These are phyloP conservation scores for Pandemis cinnamomeana DNA, from an alignment of 2,888 invertebrate species.

Conservation along the genomic window DNA sequence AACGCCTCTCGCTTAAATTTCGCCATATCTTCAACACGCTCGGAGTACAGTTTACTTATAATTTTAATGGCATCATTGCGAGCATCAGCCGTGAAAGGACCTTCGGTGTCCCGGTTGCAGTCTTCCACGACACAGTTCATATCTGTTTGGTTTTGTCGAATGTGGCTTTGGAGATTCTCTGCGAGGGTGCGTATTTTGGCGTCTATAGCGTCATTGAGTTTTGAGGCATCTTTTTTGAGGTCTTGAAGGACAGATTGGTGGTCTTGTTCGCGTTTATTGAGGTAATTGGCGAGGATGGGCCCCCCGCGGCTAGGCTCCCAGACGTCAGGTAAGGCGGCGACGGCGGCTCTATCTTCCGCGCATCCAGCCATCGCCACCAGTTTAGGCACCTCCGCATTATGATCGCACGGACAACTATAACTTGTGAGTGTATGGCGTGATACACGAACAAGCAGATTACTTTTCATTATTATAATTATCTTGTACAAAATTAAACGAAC, in stretches of 20 bases:
- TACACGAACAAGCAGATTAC: not conserved
- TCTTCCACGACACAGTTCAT: slow-evolving; percentile 60
- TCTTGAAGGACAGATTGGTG: slow-evolving; percentile 55
- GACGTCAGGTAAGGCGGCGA: slow-evolving; percentile 64
- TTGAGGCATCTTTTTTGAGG: slow-evolving; percentile 52
- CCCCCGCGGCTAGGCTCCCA: slow-evolving; percentile 66
- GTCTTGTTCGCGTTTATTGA: slow-evolving; percentile 60
- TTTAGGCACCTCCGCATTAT: slow-evolving; percentile 39
- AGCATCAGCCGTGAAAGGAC: slow-evolving; percentile 45
- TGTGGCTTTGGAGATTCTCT: slow-evolving; percentile 58
- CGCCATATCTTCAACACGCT: slow-evolving; percentile 55
- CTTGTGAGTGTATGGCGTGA: no score
- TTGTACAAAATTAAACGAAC: not conserved
- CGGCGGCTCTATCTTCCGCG: slow-evolving; percentile 64
- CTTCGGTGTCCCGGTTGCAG: slow-evolving; percentile 36
- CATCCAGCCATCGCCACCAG: slow-evolving; percentile 57
- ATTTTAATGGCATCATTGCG: slow-evolving; percentile 55
- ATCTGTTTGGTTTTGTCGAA: slow-evolving; percentile 61
- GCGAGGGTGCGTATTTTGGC: slow-evolving; percentile 59
- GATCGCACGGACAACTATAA: not conserved
- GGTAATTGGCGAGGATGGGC: slow-evolving; percentile 62
- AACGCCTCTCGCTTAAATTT: slow-evolving; percentile 62
- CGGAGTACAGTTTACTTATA: slow-evolving; percentile 52
- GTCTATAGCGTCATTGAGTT: slow-evolving; percentile 60
- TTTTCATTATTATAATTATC: not conserved